Base-by-base conservation (phyloP, 2,113 vertebrate species). In the Ellobius talpinus region DNA sequence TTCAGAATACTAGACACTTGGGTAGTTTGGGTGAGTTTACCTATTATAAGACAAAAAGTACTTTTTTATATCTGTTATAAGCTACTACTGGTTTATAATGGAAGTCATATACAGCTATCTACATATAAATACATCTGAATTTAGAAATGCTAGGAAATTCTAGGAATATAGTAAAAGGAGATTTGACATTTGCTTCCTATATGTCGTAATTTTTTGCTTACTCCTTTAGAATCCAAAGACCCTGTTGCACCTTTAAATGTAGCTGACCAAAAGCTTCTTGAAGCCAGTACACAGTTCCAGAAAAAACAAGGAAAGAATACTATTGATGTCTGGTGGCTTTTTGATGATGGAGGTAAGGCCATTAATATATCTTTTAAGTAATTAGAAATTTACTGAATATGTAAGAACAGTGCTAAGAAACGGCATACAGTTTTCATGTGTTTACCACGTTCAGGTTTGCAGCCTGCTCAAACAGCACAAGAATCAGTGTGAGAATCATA, bases 301-400 rank as follows among this genome's bases (percentile, higher is more conserved):
- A 99, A 99, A 98, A 99, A 99, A 93, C 99, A 99, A 98, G 99
- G 99, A 66, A 99, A 99, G 98, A 99, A 99, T 81, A 99, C 99
- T 5, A 99, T 99, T 97, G 99, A 99, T 6, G 99, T 99, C 23
- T 99, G 99, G 99, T 99, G 99, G 99, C 99, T 99, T 95, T 99
- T 99, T 98, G 99, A 99, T 96, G 99, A 99, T 92, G 99, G 99
- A 97, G 99, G 99, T 99, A 98, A 98, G 98, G 70, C 58, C 61
- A 6, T 61, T 96, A 79, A 68, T 82, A 11, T 12, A 39, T n/a
- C 73, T 92, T 95, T 63, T 0, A 47, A 42, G 74, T 85, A 87
- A 66, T 89, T 89, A 84, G 72, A 93, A 90, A 85, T 77, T 17
- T 87, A 70, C 29, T 95, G 10, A 74, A 52, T 42, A 77, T 86